Conservation (phyloP, 2,113 vertebrate genomes). For the Alces alces region DNA sequence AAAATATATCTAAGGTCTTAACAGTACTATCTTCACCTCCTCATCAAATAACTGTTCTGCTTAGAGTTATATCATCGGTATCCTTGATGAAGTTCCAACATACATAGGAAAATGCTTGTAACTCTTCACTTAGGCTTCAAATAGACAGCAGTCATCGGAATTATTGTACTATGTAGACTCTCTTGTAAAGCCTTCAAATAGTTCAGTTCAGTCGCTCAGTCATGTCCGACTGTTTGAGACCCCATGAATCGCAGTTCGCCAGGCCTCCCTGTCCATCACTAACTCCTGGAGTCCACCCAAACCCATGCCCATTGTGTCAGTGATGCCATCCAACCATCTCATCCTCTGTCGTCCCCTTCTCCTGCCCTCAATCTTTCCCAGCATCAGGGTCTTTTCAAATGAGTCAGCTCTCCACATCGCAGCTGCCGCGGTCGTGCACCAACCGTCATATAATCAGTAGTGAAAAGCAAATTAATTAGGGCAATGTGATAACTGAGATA, state of each 20-base stretch:
- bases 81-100: neutral
- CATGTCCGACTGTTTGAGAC: no score
- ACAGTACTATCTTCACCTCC: neutral
- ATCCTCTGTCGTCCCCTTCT: no score
- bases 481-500: neutral
- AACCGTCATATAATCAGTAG: neutral
- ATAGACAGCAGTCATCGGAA: accelerated
- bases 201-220: no score
- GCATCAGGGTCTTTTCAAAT: no score
- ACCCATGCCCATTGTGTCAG: no score
- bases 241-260: no score
- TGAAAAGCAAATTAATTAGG: neutral
- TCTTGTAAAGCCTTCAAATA: neutral
- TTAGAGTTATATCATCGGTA: neutral
- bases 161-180: neutral
- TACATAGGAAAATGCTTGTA: neutral
- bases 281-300: no score
- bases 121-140: neutral
- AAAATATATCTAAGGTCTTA: neutral
- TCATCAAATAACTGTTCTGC: neutral
- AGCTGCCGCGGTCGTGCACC: no score
- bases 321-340: no score
- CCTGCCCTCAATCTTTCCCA: no score
- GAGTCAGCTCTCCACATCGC: no score
- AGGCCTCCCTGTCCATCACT: no score